Evolutionary conservation across 2,797 vertebrate genomes (phyloP).

Genomic region (Myotis daubentonii): DNA sequence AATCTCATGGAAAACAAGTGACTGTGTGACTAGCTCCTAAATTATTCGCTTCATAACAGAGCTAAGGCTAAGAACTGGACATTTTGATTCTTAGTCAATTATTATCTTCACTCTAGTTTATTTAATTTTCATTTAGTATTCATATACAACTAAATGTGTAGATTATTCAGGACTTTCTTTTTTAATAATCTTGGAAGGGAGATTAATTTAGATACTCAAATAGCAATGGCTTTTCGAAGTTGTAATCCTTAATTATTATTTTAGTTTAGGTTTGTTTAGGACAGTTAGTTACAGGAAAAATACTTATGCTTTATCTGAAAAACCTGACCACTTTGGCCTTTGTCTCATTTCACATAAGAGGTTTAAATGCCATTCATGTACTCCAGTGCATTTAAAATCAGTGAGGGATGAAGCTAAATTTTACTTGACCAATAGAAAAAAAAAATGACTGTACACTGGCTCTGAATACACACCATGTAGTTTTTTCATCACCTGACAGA

Average conservation of each 20-base stretch:
- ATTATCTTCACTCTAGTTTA: not conserved
- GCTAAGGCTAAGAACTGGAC: not conserved
- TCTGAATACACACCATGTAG: slow-evolving; percentile 82
- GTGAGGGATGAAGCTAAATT: slow-evolving; percentile 35
- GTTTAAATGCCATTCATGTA: not conserved
- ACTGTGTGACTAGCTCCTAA: not conserved
- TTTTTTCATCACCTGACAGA: slow-evolving; percentile 83
- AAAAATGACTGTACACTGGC: slow-evolving; percentile 72
- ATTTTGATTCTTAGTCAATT: not conserved
- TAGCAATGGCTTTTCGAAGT: not conserved
- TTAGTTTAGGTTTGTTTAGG: not conserved
- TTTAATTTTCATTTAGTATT: not conserved
- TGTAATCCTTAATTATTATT: not conserved
- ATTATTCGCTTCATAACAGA: slow-evolving; percentile 23
- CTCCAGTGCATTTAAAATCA: not conserved
- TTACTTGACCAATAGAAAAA: slow-evolving; percentile 71
- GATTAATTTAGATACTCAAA: slow-evolving; percentile 17
- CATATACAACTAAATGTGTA: not conserved
- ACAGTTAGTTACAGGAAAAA: not conserved
- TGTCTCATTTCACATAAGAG: not conserved
- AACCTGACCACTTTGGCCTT: not conserved
- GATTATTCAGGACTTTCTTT: not conserved
- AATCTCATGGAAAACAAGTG: not conserved
- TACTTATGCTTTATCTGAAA: not conserved
- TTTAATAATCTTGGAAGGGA: slow-evolving; percentile 5